Conservation (phyloP, 2,888 invertebrate species). For the Auanema freiburgensis region DNA sequence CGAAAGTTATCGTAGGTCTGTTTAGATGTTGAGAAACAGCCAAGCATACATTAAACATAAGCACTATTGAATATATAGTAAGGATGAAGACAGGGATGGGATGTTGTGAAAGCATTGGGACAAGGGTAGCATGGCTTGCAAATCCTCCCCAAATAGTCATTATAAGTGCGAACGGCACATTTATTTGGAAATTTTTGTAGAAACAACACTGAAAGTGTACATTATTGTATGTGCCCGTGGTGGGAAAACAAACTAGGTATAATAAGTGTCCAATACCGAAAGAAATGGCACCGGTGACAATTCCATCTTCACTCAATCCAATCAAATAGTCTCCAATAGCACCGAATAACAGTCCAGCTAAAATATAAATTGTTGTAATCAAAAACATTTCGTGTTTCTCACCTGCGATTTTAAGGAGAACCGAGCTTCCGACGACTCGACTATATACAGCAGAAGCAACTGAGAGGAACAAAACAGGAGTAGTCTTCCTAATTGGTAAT, state of each 20-base stretch:
- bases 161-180: slow-evolving; percentile 24
- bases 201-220: slow-evolving; percentile 24
- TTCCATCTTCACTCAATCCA: slow-evolving; percentile 39
- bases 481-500: slow-evolving; percentile 35
- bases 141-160: slow-evolving; percentile 34
- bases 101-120: slow-evolving; percentile 20
- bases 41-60: slow-evolving; percentile 35
- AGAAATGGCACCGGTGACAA: slow-evolving; percentile 48
- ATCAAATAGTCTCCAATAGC: slow-evolving; percentile 55
- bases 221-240: not conserved
- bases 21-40: slow-evolving; percentile 43
- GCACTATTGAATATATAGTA: slow-evolving; percentile 39
- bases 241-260: slow-evolving; percentile 39
- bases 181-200: slow-evolving; percentile 21
- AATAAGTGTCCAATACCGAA: slow-evolving; percentile 53
- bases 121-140: slow-evolving; percentile 35
- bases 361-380: not conserved
- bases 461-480: slow-evolving; percentile 40
- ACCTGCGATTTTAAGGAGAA: too few relatives aligned
- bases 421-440: too few relatives aligned
- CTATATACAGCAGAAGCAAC: slow-evolving; percentile 34
- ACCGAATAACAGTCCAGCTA: slow-evolving; percentile 40
- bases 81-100: slow-evolving; percentile 32
- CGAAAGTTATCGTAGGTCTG: slow-evolving; percentile 27
- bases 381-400: too few relatives aligned